A percentile compares a stretch with the other conserved stretches of the same genome.
Evolutionary conservation across 2,888 invertebrate genomes (phyloP).

Genomic region (Synanthedon vespiformis): DNA sequence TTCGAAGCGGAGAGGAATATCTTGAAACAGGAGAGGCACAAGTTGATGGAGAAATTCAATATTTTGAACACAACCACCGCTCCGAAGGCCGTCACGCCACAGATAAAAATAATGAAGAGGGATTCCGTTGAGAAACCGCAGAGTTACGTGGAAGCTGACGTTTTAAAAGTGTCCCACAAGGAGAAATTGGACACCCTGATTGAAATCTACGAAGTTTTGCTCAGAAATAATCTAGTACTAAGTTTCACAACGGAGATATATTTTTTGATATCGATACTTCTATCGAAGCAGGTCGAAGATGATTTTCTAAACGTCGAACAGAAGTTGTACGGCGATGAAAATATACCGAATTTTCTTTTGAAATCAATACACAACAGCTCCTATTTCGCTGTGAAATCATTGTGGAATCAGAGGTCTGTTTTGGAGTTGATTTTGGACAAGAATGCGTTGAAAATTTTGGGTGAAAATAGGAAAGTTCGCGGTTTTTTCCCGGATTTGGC

Average conservation of each 20-base stretch:
- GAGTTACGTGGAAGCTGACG: slow-evolving; percentile 44
- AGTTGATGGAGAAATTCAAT: slow-evolving; percentile 60
- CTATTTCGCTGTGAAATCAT: slow-evolving; percentile 78
- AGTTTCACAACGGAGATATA: slow-evolving; percentile 77
- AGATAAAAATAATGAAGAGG: slow-evolving; percentile 41
- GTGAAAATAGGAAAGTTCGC: slow-evolving; percentile 75
- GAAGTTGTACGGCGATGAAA: slow-evolving; percentile 17
- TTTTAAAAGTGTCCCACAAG: slow-evolving; percentile 54
- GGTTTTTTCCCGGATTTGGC: slow-evolving; percentile 70
- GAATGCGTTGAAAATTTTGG: slow-evolving; percentile 74
- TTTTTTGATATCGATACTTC: slow-evolving; percentile 75
- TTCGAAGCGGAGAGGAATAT: slow-evolving; percentile 54
- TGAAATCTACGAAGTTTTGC: slow-evolving; percentile 68
- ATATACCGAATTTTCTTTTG: slow-evolving; percentile 33
- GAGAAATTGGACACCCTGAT: slow-evolving; percentile 68
- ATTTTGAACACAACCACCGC: slow-evolving; percentile 38
- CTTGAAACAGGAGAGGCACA: slow-evolving; percentile 53
- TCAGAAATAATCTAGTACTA: slow-evolving; percentile 72
- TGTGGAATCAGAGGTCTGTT: slow-evolving; percentile 70
- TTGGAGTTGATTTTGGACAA: slow-evolving; percentile 72
- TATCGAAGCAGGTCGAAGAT: slow-evolving; percentile 56
- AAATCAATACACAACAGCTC: slow-evolving; percentile 76
- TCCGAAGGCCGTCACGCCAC: slow-evolving; percentile 30
- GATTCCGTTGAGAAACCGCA: slow-evolving; percentile 26
- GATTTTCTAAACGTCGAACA: slow-evolving; percentile 29